Conservation (phyloP, 2,797 vertebrate genomes). For the Propithecus perrieri region DNA sequence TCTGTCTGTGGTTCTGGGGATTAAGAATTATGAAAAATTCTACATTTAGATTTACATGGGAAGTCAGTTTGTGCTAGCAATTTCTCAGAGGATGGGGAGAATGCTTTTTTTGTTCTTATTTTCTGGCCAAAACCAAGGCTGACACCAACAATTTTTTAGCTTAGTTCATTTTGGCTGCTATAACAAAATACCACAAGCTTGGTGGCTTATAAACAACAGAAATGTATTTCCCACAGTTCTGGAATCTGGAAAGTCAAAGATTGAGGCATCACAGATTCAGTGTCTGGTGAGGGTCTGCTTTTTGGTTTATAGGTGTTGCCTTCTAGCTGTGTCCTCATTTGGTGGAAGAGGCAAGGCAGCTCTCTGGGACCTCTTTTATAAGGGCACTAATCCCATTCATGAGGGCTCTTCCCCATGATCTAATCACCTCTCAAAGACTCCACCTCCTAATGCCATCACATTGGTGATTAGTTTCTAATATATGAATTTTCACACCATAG, state of each 20-base stretch:
- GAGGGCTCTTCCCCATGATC: rapidly evolving
- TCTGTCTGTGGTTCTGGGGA: background rate
- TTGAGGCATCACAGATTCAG: background rate
- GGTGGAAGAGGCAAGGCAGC: background rate
- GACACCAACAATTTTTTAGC: background rate
- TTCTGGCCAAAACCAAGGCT: background rate
- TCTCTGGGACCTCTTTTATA: too few species aligned
- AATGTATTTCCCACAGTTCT: background rate
- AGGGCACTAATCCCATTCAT: too few species aligned
- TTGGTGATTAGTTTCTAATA: background rate
- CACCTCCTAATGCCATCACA: background rate
- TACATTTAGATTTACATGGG: background rate
- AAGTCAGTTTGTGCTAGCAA: background rate
- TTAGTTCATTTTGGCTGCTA: background rate
- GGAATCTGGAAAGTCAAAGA: too few species aligned
- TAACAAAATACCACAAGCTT: background rate
- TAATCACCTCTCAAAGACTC: background rate
- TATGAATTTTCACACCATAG: background rate
- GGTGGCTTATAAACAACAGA: background rate
- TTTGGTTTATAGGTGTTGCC: background rate
- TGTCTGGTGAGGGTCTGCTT: background rate
- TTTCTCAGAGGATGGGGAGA: background rate
- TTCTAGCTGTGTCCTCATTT: background rate
- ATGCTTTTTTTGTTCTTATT: background rate
- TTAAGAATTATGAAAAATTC: background rate